Evolutionary conservation across 2,888 invertebrate genomes (phyloP).

Genomic region (Hirtodrosophila duncani): DNA sequence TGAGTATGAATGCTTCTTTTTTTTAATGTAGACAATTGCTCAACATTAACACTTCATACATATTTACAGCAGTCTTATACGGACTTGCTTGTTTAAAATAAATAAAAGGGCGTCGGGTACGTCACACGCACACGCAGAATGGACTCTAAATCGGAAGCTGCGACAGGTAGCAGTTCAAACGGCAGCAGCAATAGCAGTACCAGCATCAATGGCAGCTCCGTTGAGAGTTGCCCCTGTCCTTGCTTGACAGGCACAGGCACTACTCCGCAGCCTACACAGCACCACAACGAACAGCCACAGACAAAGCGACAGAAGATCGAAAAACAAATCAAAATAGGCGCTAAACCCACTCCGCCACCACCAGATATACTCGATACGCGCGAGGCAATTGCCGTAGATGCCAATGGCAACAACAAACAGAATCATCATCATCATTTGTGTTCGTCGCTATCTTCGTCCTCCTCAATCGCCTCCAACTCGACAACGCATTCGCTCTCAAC

Average conservation of each 20-base stretch:
- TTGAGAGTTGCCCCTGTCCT: conserved; percentile 43
- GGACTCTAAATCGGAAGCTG: conserved; percentile 46
- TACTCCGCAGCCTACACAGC: conserved; percentile 20
- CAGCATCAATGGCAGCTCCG: conserved; percentile 13
- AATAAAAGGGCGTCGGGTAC: conserved; percentile 55
- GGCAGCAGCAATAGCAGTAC: conserved; percentile 18
- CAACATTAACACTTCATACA: conserved; percentile 9
- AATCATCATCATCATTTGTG: conserved; percentile 57
- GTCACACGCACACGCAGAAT: conserved; percentile 47
- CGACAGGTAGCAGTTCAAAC: conserved; percentile 25
- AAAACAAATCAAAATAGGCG: conserved; percentile 54
- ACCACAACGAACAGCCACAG: conserved; percentile 86
- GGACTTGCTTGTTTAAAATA: conserved; percentile 12
- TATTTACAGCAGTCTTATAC: conserved; percentile 6
- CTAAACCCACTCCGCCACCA: conserved; percentile 39
- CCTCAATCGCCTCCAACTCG: too few species aligned
- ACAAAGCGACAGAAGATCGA: conserved; percentile 90
- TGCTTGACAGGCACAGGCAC: conserved; percentile 27
- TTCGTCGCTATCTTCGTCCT: conserved; percentile 73
- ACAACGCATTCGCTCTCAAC: conserved; percentile 68
- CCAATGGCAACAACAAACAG: conserved; percentile 55
- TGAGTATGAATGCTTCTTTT: too few species aligned
- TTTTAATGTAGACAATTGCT: too few species aligned
- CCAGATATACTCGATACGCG: conserved; percentile 62
- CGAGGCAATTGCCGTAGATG: conserved; percentile 38